Conservation (phyloP, 2,797 vertebrate genomes). For the Morelia viridis region DNA sequence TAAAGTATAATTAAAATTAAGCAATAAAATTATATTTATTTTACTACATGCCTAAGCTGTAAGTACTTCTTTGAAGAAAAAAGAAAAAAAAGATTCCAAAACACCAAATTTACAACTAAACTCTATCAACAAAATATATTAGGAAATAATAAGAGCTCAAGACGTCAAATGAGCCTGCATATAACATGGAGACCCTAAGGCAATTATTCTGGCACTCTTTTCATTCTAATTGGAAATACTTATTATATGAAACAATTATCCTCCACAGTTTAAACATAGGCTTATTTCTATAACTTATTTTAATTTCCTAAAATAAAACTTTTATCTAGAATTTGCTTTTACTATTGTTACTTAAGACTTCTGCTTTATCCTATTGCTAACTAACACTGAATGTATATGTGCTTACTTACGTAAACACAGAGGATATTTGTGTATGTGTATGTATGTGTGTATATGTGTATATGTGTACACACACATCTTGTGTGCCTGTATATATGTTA, state of each 20-base stretch:
- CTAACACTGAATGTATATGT: background rate
- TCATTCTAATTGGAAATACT: slow-evolving; percentile 32
- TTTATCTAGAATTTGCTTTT: background rate
- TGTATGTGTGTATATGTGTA: accelerated
- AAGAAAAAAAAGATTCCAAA: background rate
- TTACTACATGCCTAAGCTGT: background rate
- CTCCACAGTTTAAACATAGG: slow-evolving; percentile 16
- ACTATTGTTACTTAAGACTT: background rate
- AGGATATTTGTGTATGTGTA: background rate
- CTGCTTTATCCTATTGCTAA: background rate
- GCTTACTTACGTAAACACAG: background rate
- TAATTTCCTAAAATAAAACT: slow-evolving; percentile 15
- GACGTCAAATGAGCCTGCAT: slow-evolving; percentile 51
- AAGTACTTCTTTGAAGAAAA: background rate
- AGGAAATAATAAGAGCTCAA: slow-evolving; percentile 43
- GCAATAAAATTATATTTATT: slow-evolving; percentile 28
- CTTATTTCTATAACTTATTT: slow-evolving; percentile 22
- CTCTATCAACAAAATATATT: background rate
- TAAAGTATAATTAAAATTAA: slow-evolving; percentile 18
- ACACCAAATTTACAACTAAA: background rate
- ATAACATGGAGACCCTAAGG: slow-evolving; percentile 40
- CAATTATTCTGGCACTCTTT: slow-evolving; percentile 42
- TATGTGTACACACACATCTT: background rate
- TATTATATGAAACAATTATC: slow-evolving; percentile 5
- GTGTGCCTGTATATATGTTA: background rate